phyloP scores from a whole-genome alignment of 1,140 invertebrate genomes.

The Drosophila sp. region DNA sequence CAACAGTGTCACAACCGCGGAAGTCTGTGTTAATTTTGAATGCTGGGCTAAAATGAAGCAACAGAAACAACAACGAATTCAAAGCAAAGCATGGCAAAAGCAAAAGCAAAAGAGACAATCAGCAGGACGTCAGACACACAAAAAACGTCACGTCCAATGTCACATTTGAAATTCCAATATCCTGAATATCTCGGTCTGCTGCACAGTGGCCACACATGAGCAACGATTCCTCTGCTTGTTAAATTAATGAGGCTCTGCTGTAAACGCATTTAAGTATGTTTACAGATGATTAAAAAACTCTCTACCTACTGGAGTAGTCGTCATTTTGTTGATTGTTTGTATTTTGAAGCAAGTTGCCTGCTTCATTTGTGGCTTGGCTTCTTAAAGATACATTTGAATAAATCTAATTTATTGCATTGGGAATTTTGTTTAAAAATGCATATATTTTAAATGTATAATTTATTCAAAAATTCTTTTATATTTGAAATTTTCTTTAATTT shows the following conservation, averaged over 20 bases:
- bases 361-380: background rate
- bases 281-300: slow-evolving; percentile 37
- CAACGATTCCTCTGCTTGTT: slow-evolving; percentile 15
- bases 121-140: slow-evolving; percentile 35
- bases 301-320: background rate
- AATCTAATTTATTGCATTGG: too few relatives aligned
- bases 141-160: slow-evolving; percentile 49
- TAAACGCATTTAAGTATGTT: slow-evolving; percentile 44
- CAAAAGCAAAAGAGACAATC: slow-evolving; percentile 32
- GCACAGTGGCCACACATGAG: slow-evolving; percentile 40
- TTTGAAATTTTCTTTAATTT: too few relatives aligned
- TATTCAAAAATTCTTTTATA: too few relatives aligned
- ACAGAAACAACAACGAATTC: slow-evolving; percentile 14
- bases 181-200: slow-evolving; percentile 37
- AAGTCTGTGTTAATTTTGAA: too few relatives aligned
- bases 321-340: slow-evolving; percentile 3
- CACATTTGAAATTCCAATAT: slow-evolving; percentile 59
- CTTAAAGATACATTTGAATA: background rate
- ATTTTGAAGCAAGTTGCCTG: background rate
- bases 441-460: too few relatives aligned
- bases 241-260: slow-evolving; percentile 38
- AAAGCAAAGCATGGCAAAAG: slow-evolving; percentile 6
- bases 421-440: too few relatives aligned
- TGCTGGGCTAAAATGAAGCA: background rate
- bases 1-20: too few relatives aligned